Evolutionary conservation across 2,888 invertebrate genomes (phyloP).

Genomic region (Nymphalis polychloros): DNA sequence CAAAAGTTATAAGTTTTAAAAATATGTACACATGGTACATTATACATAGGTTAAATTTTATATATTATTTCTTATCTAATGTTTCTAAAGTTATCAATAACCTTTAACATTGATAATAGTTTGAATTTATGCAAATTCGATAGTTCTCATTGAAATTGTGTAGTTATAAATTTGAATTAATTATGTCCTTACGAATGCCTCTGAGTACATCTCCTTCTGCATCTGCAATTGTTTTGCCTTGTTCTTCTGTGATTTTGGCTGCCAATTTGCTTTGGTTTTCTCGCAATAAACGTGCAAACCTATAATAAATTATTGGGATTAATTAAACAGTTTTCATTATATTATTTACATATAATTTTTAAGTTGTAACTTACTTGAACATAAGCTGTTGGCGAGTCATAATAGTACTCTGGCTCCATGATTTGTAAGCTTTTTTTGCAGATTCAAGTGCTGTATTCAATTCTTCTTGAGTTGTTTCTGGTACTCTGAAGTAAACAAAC

Average conservation of each 20-base stretch:
- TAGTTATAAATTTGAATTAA: neutral
- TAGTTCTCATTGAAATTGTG: neutral
- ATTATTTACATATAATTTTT: neutral
- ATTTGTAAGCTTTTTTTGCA: constrained; percentile 88
- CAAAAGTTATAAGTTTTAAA: no score
- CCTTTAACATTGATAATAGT: constrained; percentile 3
- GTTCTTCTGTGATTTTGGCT: constrained; percentile 95
- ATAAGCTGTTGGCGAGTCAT: constrained; percentile 95
- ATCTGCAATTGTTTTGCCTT: constrained; percentile 98
- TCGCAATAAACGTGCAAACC: constrained; percentile 91
- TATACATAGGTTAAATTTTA: no score
- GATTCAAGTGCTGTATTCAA: constrained; percentile 94
- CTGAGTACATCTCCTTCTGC: constrained; percentile 99
- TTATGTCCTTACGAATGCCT: constrained; percentile 92
- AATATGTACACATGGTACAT: no score
- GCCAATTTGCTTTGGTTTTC: constrained; percentile 95
- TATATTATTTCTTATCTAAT: no score
- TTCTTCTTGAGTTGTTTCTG: constrained; percentile 93
- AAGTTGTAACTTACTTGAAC: constrained; percentile 83
- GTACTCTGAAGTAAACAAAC: constrained; percentile 84
- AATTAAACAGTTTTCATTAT: neutral
- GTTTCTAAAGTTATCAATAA: neutral
- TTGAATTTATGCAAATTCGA: neutral
- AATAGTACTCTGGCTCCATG: constrained; percentile 96
- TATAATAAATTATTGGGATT: constrained; percentile 50